Conservation (phyloP, 1,140 invertebrate genomes). For the Lutraria rhynchaena region DNA sequence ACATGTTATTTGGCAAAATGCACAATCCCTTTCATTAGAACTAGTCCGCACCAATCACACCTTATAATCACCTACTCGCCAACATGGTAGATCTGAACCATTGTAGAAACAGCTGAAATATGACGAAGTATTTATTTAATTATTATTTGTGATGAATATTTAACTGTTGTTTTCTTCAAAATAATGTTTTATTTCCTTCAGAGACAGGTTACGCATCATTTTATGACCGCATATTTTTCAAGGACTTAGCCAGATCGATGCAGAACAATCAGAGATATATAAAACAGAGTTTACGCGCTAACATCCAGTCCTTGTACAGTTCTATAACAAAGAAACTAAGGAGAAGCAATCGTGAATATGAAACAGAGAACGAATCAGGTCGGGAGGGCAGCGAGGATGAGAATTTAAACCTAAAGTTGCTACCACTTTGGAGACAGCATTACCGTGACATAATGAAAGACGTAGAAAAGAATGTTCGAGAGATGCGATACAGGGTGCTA, state of each 20-base stretch:
- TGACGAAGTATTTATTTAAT: no score
- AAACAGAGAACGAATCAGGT: slow-evolving; percentile 6
- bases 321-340: neutral
- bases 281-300: neutral
- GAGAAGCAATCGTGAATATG: neutral
- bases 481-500: slow-evolving; percentile 46
- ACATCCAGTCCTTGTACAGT: slow-evolving; percentile 3
- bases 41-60: no score
- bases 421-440: slow-evolving; percentile 25
- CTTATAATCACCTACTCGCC: no score
- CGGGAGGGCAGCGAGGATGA: slow-evolving; percentile 21
- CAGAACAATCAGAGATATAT: slow-evolving; percentile 1
- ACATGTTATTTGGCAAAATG: no score
- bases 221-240: slow-evolving; percentile 22
- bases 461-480: slow-evolving; percentile 12
- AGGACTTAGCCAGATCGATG: slow-evolving; percentile 24
- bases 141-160: no score
- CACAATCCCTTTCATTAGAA: no score
- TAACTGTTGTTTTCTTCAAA: neutral
- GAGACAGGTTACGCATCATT: slow-evolving; percentile 1
- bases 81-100: no score
- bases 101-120: no score
- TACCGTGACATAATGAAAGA: slow-evolving; percentile 8
- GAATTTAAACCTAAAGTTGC: slow-evolving; percentile 34
- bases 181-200: neutral